Evolutionary conservation across 2,113 vertebrate species (phyloP).

Genomic region (Laticauda laticaudata): DNA sequence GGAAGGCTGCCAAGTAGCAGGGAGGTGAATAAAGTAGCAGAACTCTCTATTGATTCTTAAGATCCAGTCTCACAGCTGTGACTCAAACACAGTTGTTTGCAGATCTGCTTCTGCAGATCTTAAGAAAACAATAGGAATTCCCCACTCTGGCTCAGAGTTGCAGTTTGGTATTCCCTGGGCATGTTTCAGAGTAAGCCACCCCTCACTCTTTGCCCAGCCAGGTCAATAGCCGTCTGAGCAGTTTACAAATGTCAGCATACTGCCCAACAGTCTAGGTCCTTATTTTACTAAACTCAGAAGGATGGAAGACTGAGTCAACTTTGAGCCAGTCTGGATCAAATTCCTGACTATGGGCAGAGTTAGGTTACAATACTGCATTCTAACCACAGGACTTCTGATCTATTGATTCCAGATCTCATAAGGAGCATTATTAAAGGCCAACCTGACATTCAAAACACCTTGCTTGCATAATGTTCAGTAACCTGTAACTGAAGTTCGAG

Average conservation of each 20-base stretch:
- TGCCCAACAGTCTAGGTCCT: neutral
- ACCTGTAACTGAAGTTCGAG: neutral
- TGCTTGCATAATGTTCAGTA: neutral
- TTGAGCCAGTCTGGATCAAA: too few relatives aligned
- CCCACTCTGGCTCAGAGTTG: neutral
- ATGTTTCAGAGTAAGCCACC: neutral
- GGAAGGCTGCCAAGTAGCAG: neutral
- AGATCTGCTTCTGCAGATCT: neutral
- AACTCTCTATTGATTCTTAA: neutral
- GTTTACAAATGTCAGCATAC: neutral
- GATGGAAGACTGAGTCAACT: too few relatives aligned
- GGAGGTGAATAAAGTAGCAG: neutral
- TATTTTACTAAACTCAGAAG: too few relatives aligned
- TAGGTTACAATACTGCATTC: neutral
- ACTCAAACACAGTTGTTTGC: neutral
- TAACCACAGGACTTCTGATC: neutral
- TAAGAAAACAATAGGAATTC: neutral
- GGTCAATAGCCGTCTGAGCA: neutral
- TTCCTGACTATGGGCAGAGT: neutral
- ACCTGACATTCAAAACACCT: neutral
- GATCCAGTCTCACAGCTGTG: neutral
- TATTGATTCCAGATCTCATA: neutral
- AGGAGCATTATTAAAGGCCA: neutral
- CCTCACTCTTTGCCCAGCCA: neutral
- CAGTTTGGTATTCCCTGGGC: neutral